Base-by-base conservation (phyloP, 2,797 vertebrate species). In the Liasis olivaceus region DNA sequence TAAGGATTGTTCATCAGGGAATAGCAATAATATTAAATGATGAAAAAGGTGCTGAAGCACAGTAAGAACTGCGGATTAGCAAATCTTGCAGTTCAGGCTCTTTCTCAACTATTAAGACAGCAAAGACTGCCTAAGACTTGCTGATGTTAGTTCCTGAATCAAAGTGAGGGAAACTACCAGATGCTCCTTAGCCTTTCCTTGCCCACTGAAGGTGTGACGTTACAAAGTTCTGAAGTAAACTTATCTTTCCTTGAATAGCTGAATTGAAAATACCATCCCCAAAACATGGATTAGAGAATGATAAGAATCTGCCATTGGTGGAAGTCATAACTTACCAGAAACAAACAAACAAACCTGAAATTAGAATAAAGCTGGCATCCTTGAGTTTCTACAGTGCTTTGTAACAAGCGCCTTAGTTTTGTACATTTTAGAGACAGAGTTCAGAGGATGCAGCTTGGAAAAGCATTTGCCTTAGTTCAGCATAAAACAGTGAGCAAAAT, bases 91-190 rank as follows among this genome's bases (percentile, higher is more conserved):
- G 93, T 77, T 36, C 84, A 92, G 59, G 69, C 3, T 93, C 11
- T 89, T 42, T 84, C 15, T 84, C 92, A 1, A 88, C 91, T 95
- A 94, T 93, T 93, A 91, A 58, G 69, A 28, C 69, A 87, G 28
- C 15, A 88, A 93, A 92, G 87, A 20, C 90, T 94, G 26, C 36
- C 92, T 93, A 90, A 95, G 89, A 91, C 93, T 56, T 31, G 7
- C 89, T 91, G 59, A 93, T 95, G 89, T 96, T 94, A 95, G 91
- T 7, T 66, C n/a, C n/a, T 88, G 31, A 69, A 84, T 90, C 36
- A 92, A 91, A 59, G 69, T 6, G 89, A 93, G 47, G n/a, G 1
- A 7, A 94, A 59, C 26, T 77, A 3, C 47, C 54, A 66, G 89
- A 26, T 69, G 92, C 28, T 77, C 88, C 58, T 24, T 91, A 47